phyloP scores from a whole-genome alignment of 2,797 vertebrate genomes.

The Mallotus villosus region DNA sequence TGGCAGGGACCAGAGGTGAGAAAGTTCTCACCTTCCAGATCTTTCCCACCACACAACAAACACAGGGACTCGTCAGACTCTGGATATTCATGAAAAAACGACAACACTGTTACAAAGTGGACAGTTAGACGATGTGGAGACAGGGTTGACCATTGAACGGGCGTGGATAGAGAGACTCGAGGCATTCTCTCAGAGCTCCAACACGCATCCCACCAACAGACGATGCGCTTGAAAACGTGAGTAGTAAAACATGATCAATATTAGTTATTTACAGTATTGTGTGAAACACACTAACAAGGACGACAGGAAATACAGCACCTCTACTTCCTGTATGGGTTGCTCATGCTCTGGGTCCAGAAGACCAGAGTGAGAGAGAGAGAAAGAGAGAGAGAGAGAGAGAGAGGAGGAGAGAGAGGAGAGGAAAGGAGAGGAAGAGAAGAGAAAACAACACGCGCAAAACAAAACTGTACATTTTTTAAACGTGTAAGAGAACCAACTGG shows the following conservation, averaged over 20 bases:
- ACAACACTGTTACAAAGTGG: conserved; percentile 32
- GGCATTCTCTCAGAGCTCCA: conserved; percentile 29
- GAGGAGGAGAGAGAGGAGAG: too few species aligned
- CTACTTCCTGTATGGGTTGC: conserved; percentile 54
- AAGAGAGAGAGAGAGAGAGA: conserved; percentile 22
- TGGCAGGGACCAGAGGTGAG: conserved; percentile 60
- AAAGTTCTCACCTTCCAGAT: conserved; percentile 62
- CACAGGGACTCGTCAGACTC: conserved; percentile 56
- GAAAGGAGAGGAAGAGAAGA: conserved; percentile 42
- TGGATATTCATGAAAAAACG: conserved; percentile 47
- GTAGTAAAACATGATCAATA: conserved; percentile 49
- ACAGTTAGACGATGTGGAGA: conserved; percentile 58
- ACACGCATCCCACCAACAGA: conserved; percentile 41
- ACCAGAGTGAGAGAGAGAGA: conserved; percentile 57
- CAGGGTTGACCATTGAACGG: conserved; percentile 31
- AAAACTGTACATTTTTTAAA: conserved; percentile 79
- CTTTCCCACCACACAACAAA: conserved; percentile 66
- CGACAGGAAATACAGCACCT: conserved; percentile 30
- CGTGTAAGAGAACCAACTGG: conserved; percentile 75
- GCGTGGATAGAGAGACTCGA: conserved; percentile 30
- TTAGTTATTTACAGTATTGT: conserved; percentile 52
- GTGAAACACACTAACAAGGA: conserved; percentile 51
- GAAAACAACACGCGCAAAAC: conserved; percentile 56
- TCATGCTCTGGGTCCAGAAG: conserved; percentile 59
- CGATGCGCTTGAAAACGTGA: conserved; percentile 52